phyloP scores from a whole-genome alignment of 2,888 invertebrate species.

The Pocota personata region DNA sequence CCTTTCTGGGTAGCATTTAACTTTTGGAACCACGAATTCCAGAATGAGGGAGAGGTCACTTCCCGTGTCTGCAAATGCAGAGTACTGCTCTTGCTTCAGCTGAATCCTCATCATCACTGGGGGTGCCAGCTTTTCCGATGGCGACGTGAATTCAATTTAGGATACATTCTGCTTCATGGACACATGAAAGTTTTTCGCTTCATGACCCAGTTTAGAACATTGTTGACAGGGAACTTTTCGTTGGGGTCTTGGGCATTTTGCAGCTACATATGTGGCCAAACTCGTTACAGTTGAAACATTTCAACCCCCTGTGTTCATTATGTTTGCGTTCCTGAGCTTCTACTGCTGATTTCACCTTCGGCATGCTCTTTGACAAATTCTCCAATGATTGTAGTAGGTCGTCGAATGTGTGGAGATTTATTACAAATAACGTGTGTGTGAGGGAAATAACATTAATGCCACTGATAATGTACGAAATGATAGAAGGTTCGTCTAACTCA shows the following conservation, averaged over 20 bases:
- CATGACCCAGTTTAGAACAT: no score
- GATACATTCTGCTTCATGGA: no score
- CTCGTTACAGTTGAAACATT: constrained; percentile 67
- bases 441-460: constrained; percentile 50
- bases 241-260: constrained; percentile 57
- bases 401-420: constrained; percentile 29
- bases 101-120: constrained; percentile 2
- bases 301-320: constrained; percentile 17
- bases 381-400: constrained; percentile 47
- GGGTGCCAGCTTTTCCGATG: neutral
- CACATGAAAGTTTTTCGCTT: no score
- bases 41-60: constrained; percentile 19
- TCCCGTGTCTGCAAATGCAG: constrained; percentile 14
- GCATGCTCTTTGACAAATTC: neutral
- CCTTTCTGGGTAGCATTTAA: neutral
- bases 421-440: constrained; percentile 31
- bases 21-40: neutral
- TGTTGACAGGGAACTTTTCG: no score
- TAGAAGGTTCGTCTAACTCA: constrained; percentile 46
- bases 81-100: neutral
- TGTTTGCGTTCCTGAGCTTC: neutral
- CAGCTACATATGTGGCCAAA: constrained; percentile 51
- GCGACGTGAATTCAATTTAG: no score
- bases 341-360: neutral
- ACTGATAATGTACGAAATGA: constrained; percentile 54